phyloP scores from a whole-genome alignment of 2,113 vertebrate species.

The Brachyistius frenatus region DNA sequence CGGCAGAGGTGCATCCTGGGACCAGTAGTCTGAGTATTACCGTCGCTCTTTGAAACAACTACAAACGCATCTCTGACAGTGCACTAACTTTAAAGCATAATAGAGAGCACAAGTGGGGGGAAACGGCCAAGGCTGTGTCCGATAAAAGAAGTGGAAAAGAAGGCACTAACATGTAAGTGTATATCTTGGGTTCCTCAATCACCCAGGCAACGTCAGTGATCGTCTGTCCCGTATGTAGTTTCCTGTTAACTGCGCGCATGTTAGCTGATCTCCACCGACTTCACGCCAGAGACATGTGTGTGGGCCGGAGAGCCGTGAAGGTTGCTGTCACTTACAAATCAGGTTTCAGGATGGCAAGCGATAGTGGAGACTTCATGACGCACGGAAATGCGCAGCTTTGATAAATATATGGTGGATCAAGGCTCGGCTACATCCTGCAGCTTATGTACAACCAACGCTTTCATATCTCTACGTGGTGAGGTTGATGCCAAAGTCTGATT shows the following conservation, averaged over 20 bases:
- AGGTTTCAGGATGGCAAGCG: background rate
- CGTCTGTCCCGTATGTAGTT: conserved; percentile 12
- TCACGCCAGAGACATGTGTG: background rate
- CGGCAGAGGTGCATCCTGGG: conserved; percentile 66
- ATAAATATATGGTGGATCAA: conserved; percentile 54
- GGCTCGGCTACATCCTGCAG: conserved; percentile 29
- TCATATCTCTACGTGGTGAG: conserved; percentile 49
- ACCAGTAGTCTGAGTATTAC: conserved; percentile 40
- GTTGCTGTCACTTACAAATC: conserved; percentile 1
- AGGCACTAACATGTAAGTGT: accelerated
- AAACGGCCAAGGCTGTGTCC: accelerated
- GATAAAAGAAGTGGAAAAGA: accelerated
- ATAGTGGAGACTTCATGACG: background rate
- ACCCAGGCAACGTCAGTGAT: conserved; percentile 51
- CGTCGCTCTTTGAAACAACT: background rate
- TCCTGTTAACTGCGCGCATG: conserved; percentile 47
- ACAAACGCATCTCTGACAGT: accelerated
- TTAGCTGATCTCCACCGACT: conserved; percentile 45
- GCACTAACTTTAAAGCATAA: background rate
- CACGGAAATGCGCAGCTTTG: conserved; percentile 29
- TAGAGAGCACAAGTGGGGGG: accelerated
- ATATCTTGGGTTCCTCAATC: conserved; percentile 37
- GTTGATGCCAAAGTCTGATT: conserved; percentile 8
- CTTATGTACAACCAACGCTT: conserved; percentile 7
- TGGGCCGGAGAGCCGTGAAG: too few species aligned